Conservation (phyloP, 2,888 invertebrate species). For the Pachycephus smyrnensis region DNA sequence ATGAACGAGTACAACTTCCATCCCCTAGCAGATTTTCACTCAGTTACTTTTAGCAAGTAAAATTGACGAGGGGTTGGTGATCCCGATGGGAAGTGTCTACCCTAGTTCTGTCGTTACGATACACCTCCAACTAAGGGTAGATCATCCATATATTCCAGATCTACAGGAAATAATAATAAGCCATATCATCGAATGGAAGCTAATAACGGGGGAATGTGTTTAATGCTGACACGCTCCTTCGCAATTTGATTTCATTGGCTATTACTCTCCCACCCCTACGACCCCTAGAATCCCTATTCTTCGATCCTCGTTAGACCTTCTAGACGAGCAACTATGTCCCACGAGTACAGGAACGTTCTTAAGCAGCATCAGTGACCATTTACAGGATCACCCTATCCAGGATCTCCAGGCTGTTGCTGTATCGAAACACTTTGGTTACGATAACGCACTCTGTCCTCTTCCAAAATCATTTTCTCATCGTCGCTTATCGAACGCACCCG, state of each 20-base stretch:
- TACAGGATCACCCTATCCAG: conserved; percentile 52
- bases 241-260: background rate
- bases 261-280: background rate
- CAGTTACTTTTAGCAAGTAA: background rate
- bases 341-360: conserved; percentile 44
- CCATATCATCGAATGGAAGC: conserved; percentile 12
- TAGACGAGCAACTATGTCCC: background rate
- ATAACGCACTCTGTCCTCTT: background rate
- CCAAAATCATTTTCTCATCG: background rate
- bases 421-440: background rate
- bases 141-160: background rate
- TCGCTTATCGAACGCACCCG: conserved; percentile 4
- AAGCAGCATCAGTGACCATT: conserved; percentile 61
- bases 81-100: background rate
- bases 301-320: background rate
- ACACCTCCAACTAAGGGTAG: background rate
- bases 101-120: background rate
- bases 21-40: background rate
- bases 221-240: conserved; percentile 37
- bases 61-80: background rate
- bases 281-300: background rate
- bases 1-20: conserved; percentile 4
- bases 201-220: conserved; percentile 61
- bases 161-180: background rate
- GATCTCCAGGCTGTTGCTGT: background rate